Base-by-base conservation (phyloP, 2,797 vertebrate genomes). In the Chaenodraco wilsoni region DNA sequence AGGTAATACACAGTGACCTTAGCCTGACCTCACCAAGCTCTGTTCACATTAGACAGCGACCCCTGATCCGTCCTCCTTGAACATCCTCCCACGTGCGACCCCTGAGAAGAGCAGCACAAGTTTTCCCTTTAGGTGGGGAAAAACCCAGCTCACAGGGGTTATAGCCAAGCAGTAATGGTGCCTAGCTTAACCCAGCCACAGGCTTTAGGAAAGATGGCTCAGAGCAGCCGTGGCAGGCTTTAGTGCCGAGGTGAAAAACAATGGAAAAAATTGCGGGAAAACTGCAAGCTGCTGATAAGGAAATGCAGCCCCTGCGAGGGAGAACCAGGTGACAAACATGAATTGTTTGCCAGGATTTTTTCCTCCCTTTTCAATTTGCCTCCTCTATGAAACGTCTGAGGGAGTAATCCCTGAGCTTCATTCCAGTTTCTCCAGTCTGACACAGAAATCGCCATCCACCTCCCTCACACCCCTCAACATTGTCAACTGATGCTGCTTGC, bases 201-300 rank as follows among this genome's bases (percentile, higher is more conserved):
- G 90, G 93, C 81, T 86, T 87, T 76, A 74, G 65, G 37, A 83
- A 67, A 59, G 61, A 74, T 69, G 65, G 81, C 88, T 87, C 88
- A 85, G 78, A 84, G 87, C 81, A 74, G 69, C 79, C 41, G 40
- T 16, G 65, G 81, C 74, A 82, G 84, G 82, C 86, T 89, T 87
- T 73, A 69, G 69, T 84, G 86, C 69, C 23, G 69, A 66, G 82
- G 79, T 79, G 82, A 85, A 92, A 94, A 93, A 90, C 90, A 93
- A 93, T 90, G 80, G 65, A 63, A 87, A 86, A 91, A 92, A 88
- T 72, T 85, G 86, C 40, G 65, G 80, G 83, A 89, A 92, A 93
- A 93, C 93, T 93, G 93, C 90, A 88, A 81, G 86, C 70, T 0
- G 87, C 91, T 94, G 94, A 94, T 94, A 95, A 95, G 92, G 79